phyloP scores from a whole-genome alignment of 1,140 invertebrate genomes.

The Eciton burchellii region DNA sequence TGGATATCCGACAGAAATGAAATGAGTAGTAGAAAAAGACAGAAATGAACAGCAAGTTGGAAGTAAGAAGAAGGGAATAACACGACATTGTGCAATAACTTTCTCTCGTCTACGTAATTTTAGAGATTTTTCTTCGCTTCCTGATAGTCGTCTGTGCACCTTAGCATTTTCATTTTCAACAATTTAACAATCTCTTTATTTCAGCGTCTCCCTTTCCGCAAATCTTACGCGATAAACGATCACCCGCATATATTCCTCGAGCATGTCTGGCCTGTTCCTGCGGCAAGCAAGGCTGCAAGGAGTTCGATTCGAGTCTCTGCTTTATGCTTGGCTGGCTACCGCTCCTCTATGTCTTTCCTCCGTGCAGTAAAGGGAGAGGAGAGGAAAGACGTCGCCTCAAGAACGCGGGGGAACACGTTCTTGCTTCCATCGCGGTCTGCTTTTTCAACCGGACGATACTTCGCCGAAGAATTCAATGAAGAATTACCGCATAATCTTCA shows the following conservation, averaged over 20 bases:
- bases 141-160: too few relatives aligned
- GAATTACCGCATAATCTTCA: slow-evolving; percentile 65
- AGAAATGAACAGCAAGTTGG: too few relatives aligned
- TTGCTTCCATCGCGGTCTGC: slow-evolving; percentile 72
- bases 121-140: not conserved
- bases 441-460: slow-evolving; percentile 70
- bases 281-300: slow-evolving; percentile 76
- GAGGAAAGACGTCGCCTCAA: slow-evolving; percentile 68
- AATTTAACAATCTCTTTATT: not conserved
- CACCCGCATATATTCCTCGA: slow-evolving; percentile 26
- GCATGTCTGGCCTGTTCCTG: slow-evolving; percentile 67
- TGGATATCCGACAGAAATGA: too few relatives aligned
- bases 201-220: not conserved
- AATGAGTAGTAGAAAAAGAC: not conserved
- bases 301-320: slow-evolving; percentile 80
- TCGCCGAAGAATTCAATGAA: slow-evolving; percentile 68
- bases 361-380: slow-evolving; percentile 60
- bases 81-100: not conserved
- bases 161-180: too few relatives aligned
- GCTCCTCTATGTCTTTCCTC: slow-evolving; percentile 79
- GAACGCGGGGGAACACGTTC: slow-evolving; percentile 68
- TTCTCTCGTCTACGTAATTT: not conserved
- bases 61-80: not conserved
- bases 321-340: slow-evolving; percentile 82
- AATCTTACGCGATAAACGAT: not conserved